Evolutionary conservation across 2,797 vertebrate genomes (phyloP).

Genomic region (Setipinna tenuifilis): DNA sequence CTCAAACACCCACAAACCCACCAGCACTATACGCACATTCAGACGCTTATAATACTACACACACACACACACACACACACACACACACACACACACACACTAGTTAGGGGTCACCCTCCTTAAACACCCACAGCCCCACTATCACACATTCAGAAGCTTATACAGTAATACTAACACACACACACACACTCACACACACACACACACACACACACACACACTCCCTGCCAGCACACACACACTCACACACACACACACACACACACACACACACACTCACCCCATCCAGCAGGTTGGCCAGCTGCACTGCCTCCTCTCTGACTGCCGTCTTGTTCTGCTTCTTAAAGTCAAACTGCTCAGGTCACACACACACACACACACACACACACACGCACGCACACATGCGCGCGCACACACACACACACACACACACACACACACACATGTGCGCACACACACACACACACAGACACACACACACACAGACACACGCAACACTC

Average conservation of each 20-base stretch:
- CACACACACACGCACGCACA: background rate
- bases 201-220: background rate
- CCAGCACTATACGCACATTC: constrained; percentile 84
- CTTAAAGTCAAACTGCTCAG: constrained; percentile 75
- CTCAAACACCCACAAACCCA: constrained; percentile 83
- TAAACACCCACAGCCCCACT: constrained; percentile 82
- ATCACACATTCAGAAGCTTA: constrained; percentile 83
- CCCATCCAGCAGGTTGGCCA: constrained; percentile 70
- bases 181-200: constrained; percentile 43
- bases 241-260: background rate
- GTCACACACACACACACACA: background rate
- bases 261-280: background rate
- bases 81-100: too few relatives aligned
- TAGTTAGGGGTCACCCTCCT: constrained; percentile 64
- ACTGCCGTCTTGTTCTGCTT: constrained; percentile 68
- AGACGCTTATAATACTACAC: constrained; percentile 74
- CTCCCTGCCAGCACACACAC: background rate
- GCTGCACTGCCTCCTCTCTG: constrained; percentile 76
- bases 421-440: background rate
- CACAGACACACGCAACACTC: background rate
- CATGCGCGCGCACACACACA: background rate
- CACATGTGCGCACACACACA: background rate
- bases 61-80: background rate
- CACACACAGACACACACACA: background rate
- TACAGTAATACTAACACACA: constrained; percentile 69